Evolutionary conservation across 2,113 vertebrate genomes (phyloP).

Genomic region (Tinamus guttatus): DNA sequence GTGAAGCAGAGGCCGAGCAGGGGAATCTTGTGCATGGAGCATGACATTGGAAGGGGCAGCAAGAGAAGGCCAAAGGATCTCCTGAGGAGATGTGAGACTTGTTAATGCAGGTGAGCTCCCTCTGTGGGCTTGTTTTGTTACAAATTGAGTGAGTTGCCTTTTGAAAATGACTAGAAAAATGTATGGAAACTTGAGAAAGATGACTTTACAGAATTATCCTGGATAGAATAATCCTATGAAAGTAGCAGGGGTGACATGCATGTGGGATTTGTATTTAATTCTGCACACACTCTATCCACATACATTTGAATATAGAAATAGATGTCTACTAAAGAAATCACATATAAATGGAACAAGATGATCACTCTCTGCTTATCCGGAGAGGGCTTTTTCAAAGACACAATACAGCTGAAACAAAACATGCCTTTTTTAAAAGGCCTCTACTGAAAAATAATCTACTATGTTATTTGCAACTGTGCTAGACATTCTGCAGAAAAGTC

Average conservation of each 20-base stretch:
- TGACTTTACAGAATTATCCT: background rate
- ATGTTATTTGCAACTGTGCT: background rate
- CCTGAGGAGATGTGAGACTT: background rate
- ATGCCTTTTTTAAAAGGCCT: background rate
- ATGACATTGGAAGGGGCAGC: background rate
- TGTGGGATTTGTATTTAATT: background rate
- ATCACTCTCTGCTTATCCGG: background rate
- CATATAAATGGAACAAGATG: background rate
- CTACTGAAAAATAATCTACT: background rate
- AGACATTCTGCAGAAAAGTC: background rate
- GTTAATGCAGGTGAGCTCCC: background rate
- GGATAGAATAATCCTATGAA: background rate
- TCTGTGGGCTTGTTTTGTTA: background rate
- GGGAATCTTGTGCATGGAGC: background rate
- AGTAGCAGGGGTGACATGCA: background rate
- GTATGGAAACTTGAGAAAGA: background rate
- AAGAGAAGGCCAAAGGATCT: background rate
- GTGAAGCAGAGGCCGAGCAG: background rate
- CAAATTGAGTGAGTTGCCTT: background rate
- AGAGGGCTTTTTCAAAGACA: background rate
- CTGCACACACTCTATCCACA: background rate
- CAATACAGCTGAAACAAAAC: background rate
- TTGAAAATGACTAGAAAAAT: background rate
- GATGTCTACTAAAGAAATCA: rapidly evolving
- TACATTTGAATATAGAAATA: background rate